A percentile compares a stretch with the other conserved stretches of the same genome.
phyloP scores from a whole-genome alignment of 64 coral and sea anemone species.

The Porites lutea region DNA sequence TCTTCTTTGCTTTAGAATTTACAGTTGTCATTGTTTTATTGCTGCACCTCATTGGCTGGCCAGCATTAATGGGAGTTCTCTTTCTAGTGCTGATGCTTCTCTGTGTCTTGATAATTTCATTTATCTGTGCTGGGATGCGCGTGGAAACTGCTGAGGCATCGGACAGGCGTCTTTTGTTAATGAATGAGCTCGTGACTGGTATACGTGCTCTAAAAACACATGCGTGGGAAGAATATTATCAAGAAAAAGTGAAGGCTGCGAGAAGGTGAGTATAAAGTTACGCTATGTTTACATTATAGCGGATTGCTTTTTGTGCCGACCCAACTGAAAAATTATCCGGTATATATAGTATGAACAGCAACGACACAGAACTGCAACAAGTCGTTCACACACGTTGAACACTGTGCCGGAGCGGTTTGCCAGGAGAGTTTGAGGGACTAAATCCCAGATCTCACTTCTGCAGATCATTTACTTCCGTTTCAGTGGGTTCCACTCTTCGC shows the following conservation, averaged over 20 bases:
- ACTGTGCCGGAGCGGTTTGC: too few relatives aligned
- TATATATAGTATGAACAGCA: too few relatives aligned
- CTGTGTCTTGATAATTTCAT: not conserved
- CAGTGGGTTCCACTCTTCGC: too few relatives aligned
- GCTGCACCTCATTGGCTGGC: constrained; percentile 43
- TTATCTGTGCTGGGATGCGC: constrained; percentile 20
- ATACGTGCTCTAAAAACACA: constrained; percentile 56
- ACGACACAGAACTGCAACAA: too few relatives aligned
- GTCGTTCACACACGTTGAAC: too few relatives aligned
- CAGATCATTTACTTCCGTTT: too few relatives aligned
- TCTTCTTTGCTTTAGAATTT: constrained; percentile 3
- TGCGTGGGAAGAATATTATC: constrained; percentile 36
- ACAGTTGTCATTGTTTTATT: not conserved
- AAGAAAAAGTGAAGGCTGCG: constrained; percentile 12
- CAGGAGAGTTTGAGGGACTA: too few relatives aligned
- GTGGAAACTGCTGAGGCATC: constrained; percentile 27
- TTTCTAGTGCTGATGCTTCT: not conserved
- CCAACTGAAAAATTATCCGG: too few relatives aligned
- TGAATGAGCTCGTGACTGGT: constrained; percentile 47
- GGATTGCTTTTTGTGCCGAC: too few relatives aligned
- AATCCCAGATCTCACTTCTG: too few relatives aligned
- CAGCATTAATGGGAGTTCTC: constrained; percentile 7
- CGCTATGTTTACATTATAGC: not conserved
- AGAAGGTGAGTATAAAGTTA: constrained; percentile 19
- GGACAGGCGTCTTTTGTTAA: constrained; percentile 32